A percentile compares a stretch with the other conserved stretches of the same genome.
These are phyloP conservation scores for Hipposideros larvatus DNA, from an alignment of 2,797 vertebrate species.

Conservation along the genomic window DNA sequence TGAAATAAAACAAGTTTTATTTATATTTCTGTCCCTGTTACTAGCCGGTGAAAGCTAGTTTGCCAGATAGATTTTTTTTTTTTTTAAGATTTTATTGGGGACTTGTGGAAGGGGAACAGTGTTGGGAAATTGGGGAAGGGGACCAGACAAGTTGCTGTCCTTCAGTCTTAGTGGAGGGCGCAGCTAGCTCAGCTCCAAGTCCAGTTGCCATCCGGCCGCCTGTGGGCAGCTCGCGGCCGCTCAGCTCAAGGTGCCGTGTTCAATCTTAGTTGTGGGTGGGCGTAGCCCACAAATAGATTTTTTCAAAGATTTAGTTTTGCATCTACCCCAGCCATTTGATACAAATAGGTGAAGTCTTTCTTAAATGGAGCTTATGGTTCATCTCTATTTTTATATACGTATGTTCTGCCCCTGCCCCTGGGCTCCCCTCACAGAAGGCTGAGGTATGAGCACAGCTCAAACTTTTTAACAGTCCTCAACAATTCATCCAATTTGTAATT, in stretches of 20 bases:
- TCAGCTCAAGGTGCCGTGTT: too few species aligned
- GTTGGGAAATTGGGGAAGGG: too few species aligned
- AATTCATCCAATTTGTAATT: background rate
- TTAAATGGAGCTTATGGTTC: background rate
- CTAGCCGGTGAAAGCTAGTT: background rate
- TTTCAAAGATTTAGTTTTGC: conserved; percentile 9
- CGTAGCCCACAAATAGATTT: background rate
- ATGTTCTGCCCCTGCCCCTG: background rate
- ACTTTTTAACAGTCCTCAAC: background rate
- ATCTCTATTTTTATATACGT: background rate
- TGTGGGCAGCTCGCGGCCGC: too few species aligned
- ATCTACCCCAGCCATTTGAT: background rate
- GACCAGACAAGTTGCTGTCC: too few species aligned
- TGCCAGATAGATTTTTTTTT: background rate
- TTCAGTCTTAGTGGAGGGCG: too few species aligned
- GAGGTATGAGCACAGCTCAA: background rate
- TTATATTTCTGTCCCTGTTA: conserved; percentile 17
- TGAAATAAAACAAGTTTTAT: conserved; percentile 19
- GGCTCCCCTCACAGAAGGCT: background rate
- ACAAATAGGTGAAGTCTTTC: background rate
- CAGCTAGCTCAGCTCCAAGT: too few species aligned
- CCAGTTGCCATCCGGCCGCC: too few species aligned
- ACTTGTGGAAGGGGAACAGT: too few species aligned
- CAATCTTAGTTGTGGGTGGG: too few species aligned
- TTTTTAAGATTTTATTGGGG: too few species aligned